Percentiles rank a stretch among this genome's conserved stretches.
Evolutionary conservation across 2,113 vertebrate species (phyloP).

Genomic region (Toxotes chatareus): DNA sequence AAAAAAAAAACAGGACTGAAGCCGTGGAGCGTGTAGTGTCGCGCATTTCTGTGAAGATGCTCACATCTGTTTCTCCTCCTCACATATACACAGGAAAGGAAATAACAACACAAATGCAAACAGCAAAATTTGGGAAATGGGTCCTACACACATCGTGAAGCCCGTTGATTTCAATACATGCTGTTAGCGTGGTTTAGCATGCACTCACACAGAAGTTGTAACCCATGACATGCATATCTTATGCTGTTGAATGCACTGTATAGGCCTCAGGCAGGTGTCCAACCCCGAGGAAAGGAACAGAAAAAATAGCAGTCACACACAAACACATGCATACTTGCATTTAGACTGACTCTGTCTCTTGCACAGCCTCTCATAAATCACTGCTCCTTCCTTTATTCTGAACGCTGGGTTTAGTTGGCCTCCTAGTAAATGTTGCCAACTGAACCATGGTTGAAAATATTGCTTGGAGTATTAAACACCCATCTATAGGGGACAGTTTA

Average conservation of each 20-base stretch:
- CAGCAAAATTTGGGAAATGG: background rate
- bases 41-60: conserved; percentile 39
- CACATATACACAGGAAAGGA: conserved; percentile 27
- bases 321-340: conserved; percentile 41
- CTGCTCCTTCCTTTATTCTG: conserved; percentile 9
- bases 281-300: conserved; percentile 43
- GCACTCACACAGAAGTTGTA: conserved; percentile 26
- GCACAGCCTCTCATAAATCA: conserved; percentile 7
- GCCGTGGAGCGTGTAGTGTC: conserved; percentile 51
- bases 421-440: background rate
- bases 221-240: conserved; percentile 37
- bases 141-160: background rate
- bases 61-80: conserved; percentile 58
- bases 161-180: background rate
- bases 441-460: conserved; percentile 2
- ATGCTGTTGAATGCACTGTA: conserved; percentile 29
- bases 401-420: background rate
- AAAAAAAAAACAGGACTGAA: conserved; percentile 32
- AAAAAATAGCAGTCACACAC: conserved; percentile 57
- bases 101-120: conserved; percentile 38
- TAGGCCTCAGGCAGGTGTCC: conserved; percentile 46
- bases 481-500: background rate
- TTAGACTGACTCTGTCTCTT: background rate
- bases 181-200: conserved; percentile 4
- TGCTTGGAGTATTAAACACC: background rate